Conservation (phyloP, 2,113 vertebrate species). For the Limanda limanda region DNA sequence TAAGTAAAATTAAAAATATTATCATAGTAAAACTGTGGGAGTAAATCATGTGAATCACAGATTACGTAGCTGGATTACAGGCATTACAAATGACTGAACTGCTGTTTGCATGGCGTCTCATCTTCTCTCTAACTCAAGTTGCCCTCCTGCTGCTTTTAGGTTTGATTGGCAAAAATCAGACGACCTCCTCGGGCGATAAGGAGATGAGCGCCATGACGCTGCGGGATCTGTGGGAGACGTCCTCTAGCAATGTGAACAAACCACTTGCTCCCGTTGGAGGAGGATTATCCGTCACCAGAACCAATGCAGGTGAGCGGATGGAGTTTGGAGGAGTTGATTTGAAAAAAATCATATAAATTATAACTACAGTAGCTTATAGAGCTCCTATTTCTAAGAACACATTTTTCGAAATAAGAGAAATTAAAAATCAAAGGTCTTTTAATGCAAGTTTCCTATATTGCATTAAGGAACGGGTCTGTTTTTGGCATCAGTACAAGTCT, state of each 20-base stretch:
- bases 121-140: too few relatives aligned
- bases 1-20: too few relatives aligned
- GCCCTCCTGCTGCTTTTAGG: conserved; percentile 76
- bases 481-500: too few relatives aligned
- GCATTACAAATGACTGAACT: too few relatives aligned
- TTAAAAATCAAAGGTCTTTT: too few relatives aligned
- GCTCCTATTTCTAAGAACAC: background rate
- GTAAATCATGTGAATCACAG: too few relatives aligned
- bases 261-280: conserved; percentile 80
- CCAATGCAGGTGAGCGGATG: conserved; percentile 72
- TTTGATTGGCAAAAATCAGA: conserved; percentile 89
- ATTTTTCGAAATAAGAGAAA: background rate
- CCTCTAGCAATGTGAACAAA: conserved; percentile 78
- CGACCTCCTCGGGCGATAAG: conserved; percentile 82
- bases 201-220: conserved; percentile 75
- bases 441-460: too few relatives aligned
- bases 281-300: conserved; percentile 84
- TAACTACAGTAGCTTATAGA: background rate
- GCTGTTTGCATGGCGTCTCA: too few relatives aligned
- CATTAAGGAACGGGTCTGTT: too few relatives aligned
- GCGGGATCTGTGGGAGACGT: conserved; percentile 86
- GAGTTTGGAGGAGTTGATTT: background rate
- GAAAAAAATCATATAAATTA: too few relatives aligned
- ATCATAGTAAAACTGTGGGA: too few relatives aligned
- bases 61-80: background rate